Percentiles rank a stretch among this genome's conserved stretches.
Conservation (phyloP, 2,113 vertebrate species). For the Numida meleagris region DNA sequence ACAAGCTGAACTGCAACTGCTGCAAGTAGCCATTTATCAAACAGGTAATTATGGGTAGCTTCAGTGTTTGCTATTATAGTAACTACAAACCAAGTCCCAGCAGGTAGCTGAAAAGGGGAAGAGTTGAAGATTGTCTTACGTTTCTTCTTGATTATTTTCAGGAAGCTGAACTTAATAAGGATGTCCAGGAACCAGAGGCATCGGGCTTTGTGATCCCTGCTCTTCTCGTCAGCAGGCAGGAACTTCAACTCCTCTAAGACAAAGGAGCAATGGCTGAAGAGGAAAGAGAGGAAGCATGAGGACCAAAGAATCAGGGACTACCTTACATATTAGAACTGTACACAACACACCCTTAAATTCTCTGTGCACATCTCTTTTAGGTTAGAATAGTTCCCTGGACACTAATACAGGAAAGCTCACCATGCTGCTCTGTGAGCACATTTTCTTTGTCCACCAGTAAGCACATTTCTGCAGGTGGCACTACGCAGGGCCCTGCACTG, state of each 20-base stretch:
- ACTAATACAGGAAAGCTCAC: background rate
- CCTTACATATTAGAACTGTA: background rate
- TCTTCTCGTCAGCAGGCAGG: slow-evolving; percentile 73
- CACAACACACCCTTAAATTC: background rate
- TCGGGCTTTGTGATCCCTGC: slow-evolving; percentile 77
- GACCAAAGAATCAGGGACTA: background rate
- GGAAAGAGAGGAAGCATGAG: background rate
- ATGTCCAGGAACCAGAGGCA: slow-evolving; percentile 88
- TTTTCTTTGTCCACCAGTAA: background rate
- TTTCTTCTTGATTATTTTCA: slow-evolving; percentile 81
- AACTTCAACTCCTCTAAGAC: slow-evolving; percentile 83
- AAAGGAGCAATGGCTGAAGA: slow-evolving; percentile 74
- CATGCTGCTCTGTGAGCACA: background rate
- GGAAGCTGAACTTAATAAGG: slow-evolving; percentile 82
- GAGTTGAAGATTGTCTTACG: slow-evolving; percentile 78
- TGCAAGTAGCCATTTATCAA: background rate
- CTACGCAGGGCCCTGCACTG: background rate
- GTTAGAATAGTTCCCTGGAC: background rate
- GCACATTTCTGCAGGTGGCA: background rate
- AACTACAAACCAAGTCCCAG: background rate
- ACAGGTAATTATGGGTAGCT: background rate
- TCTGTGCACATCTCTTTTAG: background rate
- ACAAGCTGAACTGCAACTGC: background rate
- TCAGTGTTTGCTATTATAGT: background rate
- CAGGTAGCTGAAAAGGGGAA: background rate